Conservation (phyloP, 2,888 invertebrate species). For the Deladenus siricidicola region DNA sequence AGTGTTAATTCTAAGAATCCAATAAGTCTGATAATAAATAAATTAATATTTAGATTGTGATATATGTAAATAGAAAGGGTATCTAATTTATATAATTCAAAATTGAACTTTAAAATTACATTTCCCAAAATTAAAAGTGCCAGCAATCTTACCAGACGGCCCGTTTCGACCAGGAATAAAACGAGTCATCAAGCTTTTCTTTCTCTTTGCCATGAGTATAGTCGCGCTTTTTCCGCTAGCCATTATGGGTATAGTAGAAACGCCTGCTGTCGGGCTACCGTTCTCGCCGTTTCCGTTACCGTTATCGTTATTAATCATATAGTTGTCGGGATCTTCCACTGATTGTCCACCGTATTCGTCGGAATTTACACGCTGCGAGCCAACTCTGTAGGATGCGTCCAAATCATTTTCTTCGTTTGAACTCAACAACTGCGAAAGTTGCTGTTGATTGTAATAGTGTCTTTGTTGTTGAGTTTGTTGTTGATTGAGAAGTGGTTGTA, state of each 20-base stretch:
- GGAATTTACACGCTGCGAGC: no score
- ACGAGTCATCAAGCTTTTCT: conserved; percentile 66
- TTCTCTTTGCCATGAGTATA: conserved; percentile 60
- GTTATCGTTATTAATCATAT: not conserved
- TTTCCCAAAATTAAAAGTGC: not conserved
- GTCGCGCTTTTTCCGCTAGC: not conserved
- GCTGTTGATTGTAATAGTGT: not conserved
- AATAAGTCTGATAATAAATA: no score
- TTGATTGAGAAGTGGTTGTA: not conserved
- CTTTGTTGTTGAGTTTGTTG: not conserved
- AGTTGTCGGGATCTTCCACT: not conserved
- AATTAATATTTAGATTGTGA: no score
- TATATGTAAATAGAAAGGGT: no score
- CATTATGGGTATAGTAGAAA: conserved; percentile 5
- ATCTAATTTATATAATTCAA: no score
- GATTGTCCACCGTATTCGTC: no score
- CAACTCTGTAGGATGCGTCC: no score
- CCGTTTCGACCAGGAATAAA: conserved; percentile 50
- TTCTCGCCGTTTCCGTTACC: not conserved
- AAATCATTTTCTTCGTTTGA: no score
- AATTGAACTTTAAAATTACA: no score
- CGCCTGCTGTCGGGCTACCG: conserved; percentile 1
- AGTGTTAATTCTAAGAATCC: no score
- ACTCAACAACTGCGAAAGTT: no score
- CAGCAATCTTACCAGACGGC: not conserved